phyloP scores from a whole-genome alignment of 2,113 vertebrate species.

The Misgurnus anguillicaudatus region DNA sequence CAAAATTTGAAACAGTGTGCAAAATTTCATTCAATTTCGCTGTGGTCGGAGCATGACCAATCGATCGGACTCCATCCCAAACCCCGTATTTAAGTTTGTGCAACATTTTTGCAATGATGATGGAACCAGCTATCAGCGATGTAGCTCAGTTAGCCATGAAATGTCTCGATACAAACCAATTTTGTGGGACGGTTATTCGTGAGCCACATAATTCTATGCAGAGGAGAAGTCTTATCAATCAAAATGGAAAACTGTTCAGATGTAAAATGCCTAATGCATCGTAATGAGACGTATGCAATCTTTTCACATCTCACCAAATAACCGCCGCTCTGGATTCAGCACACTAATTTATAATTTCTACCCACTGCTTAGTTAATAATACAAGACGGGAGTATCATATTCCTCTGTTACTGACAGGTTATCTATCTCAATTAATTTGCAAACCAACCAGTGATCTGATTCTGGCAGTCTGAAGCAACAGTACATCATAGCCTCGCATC shows the following conservation, averaged over 20 bases:
- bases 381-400: conserved; percentile 48
- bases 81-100: conserved; percentile 2
- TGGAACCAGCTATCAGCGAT: conserved; percentile 8
- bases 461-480: conserved; percentile 7
- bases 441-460: conserved; percentile 35
- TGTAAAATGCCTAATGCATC: conserved; percentile 71
- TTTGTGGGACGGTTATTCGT: background rate
- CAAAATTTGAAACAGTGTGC: conserved; percentile 51
- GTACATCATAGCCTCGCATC: conserved; percentile 28
- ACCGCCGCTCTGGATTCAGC: conserved; percentile 34
- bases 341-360: conserved; percentile 45
- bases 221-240: conserved; percentile 66
- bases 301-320: conserved; percentile 57
- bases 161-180: conserved; percentile 15
- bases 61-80: background rate
- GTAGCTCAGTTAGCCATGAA: conserved; percentile 33
- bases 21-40: conserved; percentile 25
- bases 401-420: conserved; percentile 47
- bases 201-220: conserved; percentile 22
- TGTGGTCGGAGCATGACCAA: background rate
- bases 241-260: conserved; percentile 63
- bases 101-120: conserved; percentile 30
- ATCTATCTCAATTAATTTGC: conserved; percentile 59
- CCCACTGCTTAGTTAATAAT: conserved; percentile 44
- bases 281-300: conserved; percentile 68